Percentiles rank a stretch among this genome's conserved stretches.
Evolutionary conservation across 2,888 invertebrate genomes (phyloP).

Genomic region (Sympetrum striolatum): DNA sequence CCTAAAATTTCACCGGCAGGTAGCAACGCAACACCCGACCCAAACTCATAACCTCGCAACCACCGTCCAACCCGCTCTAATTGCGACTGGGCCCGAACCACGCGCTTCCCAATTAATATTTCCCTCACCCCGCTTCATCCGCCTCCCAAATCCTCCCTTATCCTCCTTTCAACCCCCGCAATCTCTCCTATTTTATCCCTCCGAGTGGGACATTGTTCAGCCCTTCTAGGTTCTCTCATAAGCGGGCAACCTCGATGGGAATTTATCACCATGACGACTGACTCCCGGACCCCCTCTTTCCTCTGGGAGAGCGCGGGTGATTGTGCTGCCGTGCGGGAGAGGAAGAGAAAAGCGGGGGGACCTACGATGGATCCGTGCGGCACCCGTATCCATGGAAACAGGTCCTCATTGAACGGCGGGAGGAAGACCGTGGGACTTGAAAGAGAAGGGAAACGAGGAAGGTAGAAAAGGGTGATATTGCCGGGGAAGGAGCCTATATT

Average conservation of each 20-base stretch:
- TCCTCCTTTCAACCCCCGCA: background rate
- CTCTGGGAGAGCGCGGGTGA: background rate
- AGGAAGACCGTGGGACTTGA: background rate
- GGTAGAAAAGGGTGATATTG: background rate
- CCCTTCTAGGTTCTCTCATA: conserved; percentile 1
- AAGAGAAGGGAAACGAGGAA: background rate
- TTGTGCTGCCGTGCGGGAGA: background rate
- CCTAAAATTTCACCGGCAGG: background rate
- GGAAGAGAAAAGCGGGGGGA: background rate
- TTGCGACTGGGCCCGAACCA: conserved; percentile 14
- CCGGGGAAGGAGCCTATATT: background rate
- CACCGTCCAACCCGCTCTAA: background rate
- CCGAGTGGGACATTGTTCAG: background rate
- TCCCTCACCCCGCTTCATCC: background rate
- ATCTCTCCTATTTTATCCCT: background rate
- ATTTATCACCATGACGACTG: conserved; percentile 42
- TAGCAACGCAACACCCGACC: no score
- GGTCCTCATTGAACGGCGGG: conserved; percentile 15
- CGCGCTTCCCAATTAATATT: conserved; percentile 27
- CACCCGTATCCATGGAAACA: conserved; percentile 15
- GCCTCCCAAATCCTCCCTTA: background rate
- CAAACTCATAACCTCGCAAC: background rate
- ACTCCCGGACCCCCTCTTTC: background rate
- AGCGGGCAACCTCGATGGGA: conserved; percentile 1
- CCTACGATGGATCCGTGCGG: background rate